Evolutionary conservation across 2,888 invertebrate genomes (phyloP).

Genomic region (Oxystoma pomonae): DNA sequence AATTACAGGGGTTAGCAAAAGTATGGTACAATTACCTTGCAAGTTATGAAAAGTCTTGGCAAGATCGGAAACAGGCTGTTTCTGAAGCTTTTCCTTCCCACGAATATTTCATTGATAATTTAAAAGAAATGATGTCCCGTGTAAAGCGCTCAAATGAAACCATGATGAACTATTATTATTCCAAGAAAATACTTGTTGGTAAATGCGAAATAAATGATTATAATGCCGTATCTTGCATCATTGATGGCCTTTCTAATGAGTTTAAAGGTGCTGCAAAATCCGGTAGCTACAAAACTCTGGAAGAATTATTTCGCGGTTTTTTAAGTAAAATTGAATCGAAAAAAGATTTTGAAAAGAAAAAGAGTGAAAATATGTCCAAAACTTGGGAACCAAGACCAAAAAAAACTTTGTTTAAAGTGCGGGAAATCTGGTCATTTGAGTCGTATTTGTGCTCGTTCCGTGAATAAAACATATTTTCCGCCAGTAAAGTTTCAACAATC

Average conservation of each 20-base stretch:
- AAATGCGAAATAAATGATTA: neutral
- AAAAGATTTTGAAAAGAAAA: neutral
- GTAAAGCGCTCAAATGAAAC: neutral
- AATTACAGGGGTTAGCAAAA: no score
- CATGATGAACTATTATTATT: neutral
- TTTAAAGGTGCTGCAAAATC: neutral
- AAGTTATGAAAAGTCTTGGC: neutral
- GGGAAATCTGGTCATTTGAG: no score
- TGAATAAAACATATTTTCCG: no score
- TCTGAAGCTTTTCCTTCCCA: neutral
- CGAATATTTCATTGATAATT: neutral
- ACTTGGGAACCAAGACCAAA: no score
- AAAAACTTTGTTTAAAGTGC: no score
- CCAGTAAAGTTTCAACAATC: no score
- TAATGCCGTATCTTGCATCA: neutral
- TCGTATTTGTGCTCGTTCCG: no score
- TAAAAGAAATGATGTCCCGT: neutral
- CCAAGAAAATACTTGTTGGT: neutral
- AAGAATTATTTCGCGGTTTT: neutral
- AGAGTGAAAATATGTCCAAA: no score
- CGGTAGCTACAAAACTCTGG: neutral
- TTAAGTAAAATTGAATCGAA: neutral
- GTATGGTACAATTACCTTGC: neutral
- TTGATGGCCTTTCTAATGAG: neutral
- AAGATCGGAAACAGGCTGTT: neutral